Evolutionary conservation across 2,113 vertebrate genomes (phyloP).

Genomic region (Tapirus terrestris): DNA sequence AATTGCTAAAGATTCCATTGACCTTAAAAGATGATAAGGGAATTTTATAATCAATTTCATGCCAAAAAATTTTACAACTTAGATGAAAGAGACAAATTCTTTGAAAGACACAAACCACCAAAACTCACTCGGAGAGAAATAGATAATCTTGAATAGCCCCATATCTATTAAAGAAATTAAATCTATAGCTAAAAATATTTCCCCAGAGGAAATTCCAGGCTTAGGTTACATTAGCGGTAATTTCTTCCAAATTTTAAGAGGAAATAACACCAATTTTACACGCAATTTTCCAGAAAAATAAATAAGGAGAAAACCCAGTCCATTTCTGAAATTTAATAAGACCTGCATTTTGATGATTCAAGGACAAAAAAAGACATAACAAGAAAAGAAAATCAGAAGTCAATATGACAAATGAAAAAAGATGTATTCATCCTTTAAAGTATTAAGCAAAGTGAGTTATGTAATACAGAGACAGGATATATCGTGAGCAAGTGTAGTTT

Average conservation of each 20-base stretch:
- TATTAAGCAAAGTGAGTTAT: background rate
- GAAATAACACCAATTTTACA: background rate
- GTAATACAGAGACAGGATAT: background rate
- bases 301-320: background rate
- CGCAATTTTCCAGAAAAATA: background rate
- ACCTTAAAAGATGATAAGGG: background rate
- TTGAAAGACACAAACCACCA: background rate
- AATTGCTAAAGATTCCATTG: background rate
- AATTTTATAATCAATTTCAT: background rate
- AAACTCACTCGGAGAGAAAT: background rate
- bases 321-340: background rate
- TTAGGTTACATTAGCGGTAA: background rate
- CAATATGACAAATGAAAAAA: background rate
- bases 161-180: background rate
- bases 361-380: background rate
- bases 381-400: background rate
- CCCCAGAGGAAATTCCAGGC: background rate
- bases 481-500: background rate
- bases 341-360: background rate
- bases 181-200: background rate
- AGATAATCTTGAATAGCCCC: background rate
- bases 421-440: background rate
- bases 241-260: background rate
- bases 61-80: background rate
- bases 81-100: background rate